Evolutionary conservation across 2,797 vertebrate genomes (phyloP), one percentile per base, ranked within the genome.

Genomic region (Rhabdomys pumilio): DNA sequence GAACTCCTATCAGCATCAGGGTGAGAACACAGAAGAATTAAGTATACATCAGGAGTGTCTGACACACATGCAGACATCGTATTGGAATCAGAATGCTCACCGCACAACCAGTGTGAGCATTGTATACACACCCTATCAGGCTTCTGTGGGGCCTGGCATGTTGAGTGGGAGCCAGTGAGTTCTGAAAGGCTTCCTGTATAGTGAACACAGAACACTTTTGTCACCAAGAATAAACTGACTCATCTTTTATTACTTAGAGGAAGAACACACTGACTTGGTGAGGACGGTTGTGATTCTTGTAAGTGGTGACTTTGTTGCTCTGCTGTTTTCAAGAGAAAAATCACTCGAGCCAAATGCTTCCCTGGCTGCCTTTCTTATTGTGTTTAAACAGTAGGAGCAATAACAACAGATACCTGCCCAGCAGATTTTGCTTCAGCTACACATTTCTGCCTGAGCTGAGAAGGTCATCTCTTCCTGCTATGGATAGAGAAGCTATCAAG

Each of bases 281-380:
- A 95, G 29, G 76, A 69, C 53, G 41, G 4, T 41, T 72, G 38
- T 19, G 65, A n/a, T 44, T 95, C 93, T 93, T 86, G 20, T 3
- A 87, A 90, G 59, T 8, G 41, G 57, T 73, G 31, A 1, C 10
- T 72, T 65, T 94, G 93, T 61, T 61, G 38, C 92, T 96, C 77
- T 94, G 77, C 82, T 92, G 20, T 96, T 96, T 96, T 93, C 50
- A 89, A 92, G 83, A 93, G 61, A 10, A 79, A 38, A 84, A 6
- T 90, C 84, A 83, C 3, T 53, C 34, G 1, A 22, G 87, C 29
- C 19, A 26, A 65, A 31, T 4, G 41, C 38, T 91, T 83, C 76
- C 79, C 24, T 79, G 41, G n/a, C 31, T 88, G 79, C 38, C 20
- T 93, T 88, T 11, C 73, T 94, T 73, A 3, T 47, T 15, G 59